Base-by-base conservation (phyloP, 1,140 invertebrate genomes). In the Tetramorium alpestre region DNA sequence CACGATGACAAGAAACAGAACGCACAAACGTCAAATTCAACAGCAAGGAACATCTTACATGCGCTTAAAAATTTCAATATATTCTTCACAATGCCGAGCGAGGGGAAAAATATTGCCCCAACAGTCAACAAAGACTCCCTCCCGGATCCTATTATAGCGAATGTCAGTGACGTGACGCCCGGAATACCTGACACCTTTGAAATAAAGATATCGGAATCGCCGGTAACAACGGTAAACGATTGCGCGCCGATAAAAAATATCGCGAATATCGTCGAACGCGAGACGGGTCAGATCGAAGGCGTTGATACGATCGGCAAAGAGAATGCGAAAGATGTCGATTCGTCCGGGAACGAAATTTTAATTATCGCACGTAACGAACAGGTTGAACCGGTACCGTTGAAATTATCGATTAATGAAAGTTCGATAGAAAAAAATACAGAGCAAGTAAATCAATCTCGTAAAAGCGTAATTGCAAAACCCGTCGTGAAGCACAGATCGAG, bases 171-270 rank as follows among this genome's bases (percentile, higher is more conserved):
- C 22, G 60, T 69, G 44, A 60, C 84, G 3, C 33, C 88, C 7
- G 91, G 88, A 77, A 33, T 77, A 22, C 22, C 90, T 51, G 88
- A 92, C 44, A 92, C 88, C 41, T 93, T 94, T 85, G 93, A 94
- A 78, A 91, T 95, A 16, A 94, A 93, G 44, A 91, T 95, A 47
- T 92, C 91, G 0, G 94, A 94, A 72, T 91, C 89, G 0, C 90
- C 94, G 0, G 86, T 88, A 51, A 88, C 93, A 73, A 73, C 90
- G 22, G 91, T 92, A 4, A 88, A 92, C 38, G 91, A 90, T 60
- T 87, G 90, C 18, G 92, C 92, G 70, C 92, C 92, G 11, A 38
- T 91, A 56, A 76, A 75, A 1, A 16, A 58, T 6, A 38, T 80
- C 11, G 65, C 78, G 22, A 84, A 44, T n/a, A 65, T 22, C 16